A percentile compares a stretch with the other conserved stretches of the same genome.
phyloP scores from a whole-genome alignment of 1,140 invertebrate species.

The Heliothis virescens region DNA sequence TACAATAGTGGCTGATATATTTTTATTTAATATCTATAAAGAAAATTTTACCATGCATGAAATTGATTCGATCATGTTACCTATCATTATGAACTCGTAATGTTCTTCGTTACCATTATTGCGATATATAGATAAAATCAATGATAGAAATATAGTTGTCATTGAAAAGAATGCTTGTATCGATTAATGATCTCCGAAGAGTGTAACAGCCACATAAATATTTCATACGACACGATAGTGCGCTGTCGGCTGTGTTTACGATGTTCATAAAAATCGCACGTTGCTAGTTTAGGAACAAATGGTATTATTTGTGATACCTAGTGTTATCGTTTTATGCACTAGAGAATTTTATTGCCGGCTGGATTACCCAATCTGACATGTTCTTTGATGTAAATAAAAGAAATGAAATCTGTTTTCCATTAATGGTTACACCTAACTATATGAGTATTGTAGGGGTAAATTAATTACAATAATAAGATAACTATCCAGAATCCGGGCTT shows the following conservation, averaged over 20 bases:
- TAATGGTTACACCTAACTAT: too few relatives aligned
- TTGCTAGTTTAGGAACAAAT: slow-evolving; percentile 53
- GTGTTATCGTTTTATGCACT: slow-evolving; percentile 50
- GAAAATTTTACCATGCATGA: background rate
- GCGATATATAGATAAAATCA: too few relatives aligned
- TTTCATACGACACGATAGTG: slow-evolving; percentile 73
- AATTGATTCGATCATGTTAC: slow-evolving; percentile 11
- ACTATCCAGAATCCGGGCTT: too few relatives aligned
- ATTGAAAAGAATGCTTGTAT: slow-evolving; percentile 49
- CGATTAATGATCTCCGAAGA: slow-evolving; percentile 65
- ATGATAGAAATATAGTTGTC: background rate
- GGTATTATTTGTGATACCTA: slow-evolving; percentile 59
- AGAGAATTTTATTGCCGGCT: background rate
- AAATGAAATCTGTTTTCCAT: too few relatives aligned
- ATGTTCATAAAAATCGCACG: slow-evolving; percentile 68
- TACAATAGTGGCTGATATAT: slow-evolving; percentile 19
- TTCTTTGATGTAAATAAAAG: too few relatives aligned
- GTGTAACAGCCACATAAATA: slow-evolving; percentile 68
- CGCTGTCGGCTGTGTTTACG: slow-evolving; percentile 70
- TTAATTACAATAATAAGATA: too few relatives aligned
- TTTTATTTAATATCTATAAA: slow-evolving; percentile 32
- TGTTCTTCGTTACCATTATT: background rate
- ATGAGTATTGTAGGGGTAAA: too few relatives aligned
- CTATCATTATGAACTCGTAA: background rate
- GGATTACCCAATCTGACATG: background rate